phyloP scores from a whole-genome alignment of 2,113 vertebrate species.

The Notothenia rossii region DNA sequence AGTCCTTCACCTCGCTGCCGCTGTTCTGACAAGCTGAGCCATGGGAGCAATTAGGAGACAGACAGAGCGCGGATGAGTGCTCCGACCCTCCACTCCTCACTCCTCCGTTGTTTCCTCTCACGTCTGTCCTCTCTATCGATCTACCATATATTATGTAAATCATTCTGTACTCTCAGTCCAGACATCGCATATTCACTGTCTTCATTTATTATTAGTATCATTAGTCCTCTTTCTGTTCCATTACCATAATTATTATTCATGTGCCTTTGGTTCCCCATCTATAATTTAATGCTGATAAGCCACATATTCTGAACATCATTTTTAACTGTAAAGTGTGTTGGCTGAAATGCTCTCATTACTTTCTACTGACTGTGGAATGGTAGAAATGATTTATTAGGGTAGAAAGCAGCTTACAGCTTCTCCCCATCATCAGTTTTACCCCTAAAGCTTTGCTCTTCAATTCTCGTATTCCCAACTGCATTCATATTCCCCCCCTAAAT shows the following conservation, averaged over 20 bases:
- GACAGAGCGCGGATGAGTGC: conserved; percentile 36
- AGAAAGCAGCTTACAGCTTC: neutral
- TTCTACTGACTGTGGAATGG: neutral
- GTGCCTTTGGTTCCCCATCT: neutral
- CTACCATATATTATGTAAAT: neutral
- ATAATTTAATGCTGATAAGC: neutral
- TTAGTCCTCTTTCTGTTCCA: neutral
- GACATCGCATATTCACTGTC: neutral
- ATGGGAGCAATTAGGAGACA: conserved; percentile 62
- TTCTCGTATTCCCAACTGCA: neutral
- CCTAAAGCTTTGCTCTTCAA: conserved; percentile 15
- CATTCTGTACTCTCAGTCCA: neutral
- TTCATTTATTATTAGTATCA: neutral
- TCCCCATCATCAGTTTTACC: conserved; percentile 8
- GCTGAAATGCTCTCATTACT: neutral
- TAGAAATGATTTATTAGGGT: neutral
- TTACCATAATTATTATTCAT: neutral
- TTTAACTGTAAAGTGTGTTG: neutral
- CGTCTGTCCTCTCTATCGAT: conserved; percentile 8
- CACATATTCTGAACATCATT: neutral
- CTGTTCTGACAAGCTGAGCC: conserved; percentile 59
- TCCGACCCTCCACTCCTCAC: conserved; percentile 39
- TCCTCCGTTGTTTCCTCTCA: conserved; percentile 36
- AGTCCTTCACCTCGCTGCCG: conserved; percentile 48
- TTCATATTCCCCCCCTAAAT: neutral